These are phyloP conservation scores for Pagetopsis macropterus DNA, from an alignment of 2,797 vertebrate genomes.

Conservation along the genomic window DNA sequence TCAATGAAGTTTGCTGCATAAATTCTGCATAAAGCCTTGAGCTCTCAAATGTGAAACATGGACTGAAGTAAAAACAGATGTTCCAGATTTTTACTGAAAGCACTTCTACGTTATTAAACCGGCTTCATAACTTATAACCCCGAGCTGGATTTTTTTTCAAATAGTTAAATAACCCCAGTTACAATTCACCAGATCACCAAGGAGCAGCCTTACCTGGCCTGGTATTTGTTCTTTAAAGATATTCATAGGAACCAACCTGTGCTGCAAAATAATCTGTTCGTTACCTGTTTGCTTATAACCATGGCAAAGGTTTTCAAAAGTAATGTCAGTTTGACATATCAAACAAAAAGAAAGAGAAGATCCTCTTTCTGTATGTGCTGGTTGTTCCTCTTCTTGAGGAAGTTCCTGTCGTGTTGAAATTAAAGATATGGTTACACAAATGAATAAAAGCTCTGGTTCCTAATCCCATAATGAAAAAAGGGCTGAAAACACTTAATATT, in stretches of 20 bases:
- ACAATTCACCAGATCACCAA: background rate
- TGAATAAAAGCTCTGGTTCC: background rate
- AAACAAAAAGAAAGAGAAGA: constrained; percentile 25
- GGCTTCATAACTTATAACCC: constrained; percentile 14
- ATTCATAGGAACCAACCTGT: constrained; percentile 10
- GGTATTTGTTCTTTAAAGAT: constrained; percentile 5
- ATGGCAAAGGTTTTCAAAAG: constrained; percentile 6
- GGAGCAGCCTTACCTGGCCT: background rate
- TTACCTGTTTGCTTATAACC: constrained; percentile 10
- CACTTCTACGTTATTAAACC: constrained; percentile 19
- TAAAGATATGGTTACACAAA: background rate
- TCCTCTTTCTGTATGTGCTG: background rate
- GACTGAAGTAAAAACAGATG: constrained; percentile 60
- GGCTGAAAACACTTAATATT: no score
- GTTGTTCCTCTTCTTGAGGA: constrained; percentile 1
- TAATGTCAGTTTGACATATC: constrained; percentile 32
- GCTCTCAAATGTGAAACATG: constrained; percentile 36
- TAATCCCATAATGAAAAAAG: background rate
- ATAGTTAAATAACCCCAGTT: constrained; percentile 13
- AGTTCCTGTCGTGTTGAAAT: constrained; percentile 1
- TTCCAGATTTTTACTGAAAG: constrained; percentile 25
- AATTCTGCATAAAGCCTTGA: constrained; percentile 44
- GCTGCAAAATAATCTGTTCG: constrained; percentile 9
- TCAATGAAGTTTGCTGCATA: constrained; percentile 39
- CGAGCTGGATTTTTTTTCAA: constrained; percentile 9